Conservation (phyloP, 2,888 invertebrate species). For the Mythimna ferrago region DNA sequence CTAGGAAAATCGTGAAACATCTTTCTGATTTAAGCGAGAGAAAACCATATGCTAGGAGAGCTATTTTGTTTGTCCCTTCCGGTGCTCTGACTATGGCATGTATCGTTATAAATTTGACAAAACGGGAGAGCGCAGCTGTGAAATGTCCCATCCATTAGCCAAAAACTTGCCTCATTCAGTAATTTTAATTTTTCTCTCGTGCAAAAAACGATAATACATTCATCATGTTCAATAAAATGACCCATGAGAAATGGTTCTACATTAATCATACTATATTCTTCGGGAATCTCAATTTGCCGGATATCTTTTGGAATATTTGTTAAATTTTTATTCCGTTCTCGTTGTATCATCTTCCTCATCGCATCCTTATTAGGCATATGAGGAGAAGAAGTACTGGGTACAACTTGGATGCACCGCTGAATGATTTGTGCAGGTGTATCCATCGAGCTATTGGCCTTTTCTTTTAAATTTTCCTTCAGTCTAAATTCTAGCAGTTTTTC, state of each 20-base stretch:
- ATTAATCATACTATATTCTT: conserved; percentile 1
- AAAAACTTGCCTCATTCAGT: not conserved
- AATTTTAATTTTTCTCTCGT: too few species aligned
- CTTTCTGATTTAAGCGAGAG: conserved; percentile 3
- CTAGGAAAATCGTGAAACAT: conserved; percentile 2
- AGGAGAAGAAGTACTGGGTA: conserved; percentile 8
- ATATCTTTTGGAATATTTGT: conserved; percentile 10
- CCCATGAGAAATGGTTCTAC: not conserved
- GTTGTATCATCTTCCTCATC: conserved; percentile 17
- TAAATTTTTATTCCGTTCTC: conserved; percentile 4
- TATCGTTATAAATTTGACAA: conserved; percentile 1
- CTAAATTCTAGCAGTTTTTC: too few species aligned
- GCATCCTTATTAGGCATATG: conserved; percentile 11
- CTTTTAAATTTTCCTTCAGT: conserved; percentile 8
- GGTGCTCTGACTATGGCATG: not conserved
- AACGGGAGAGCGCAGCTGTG: not conserved
- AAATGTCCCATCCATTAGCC: conserved; percentile 1
- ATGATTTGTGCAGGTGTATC: conserved; percentile 10
- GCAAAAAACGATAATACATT: not conserved
- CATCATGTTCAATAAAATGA: not conserved
- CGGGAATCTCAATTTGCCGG: not conserved
- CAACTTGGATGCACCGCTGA: conserved; percentile 9
- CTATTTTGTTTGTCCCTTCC: not conserved
- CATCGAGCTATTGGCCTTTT: not conserved
- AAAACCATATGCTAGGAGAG: not conserved